Conservation (phyloP, 2,797 vertebrate genomes). For the Muraenolepis orangiensis region DNA sequence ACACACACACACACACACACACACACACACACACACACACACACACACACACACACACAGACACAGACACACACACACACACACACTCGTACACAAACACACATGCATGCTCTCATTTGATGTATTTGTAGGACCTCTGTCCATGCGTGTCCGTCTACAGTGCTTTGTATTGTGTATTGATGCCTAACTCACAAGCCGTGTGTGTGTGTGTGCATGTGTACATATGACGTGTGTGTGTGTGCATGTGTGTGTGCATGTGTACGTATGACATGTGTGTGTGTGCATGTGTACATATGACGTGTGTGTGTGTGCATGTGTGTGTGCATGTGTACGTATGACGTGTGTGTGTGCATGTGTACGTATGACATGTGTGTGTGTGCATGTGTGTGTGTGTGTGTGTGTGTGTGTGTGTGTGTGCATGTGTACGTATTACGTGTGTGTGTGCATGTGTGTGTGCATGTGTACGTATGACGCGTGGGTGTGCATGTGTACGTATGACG, state of each 20-base stretch:
- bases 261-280: too few relatives aligned
- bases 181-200: too few relatives aligned
- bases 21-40: neutral
- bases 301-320: constrained; percentile 12
- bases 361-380: constrained; percentile 4
- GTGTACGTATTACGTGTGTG: too few relatives aligned
- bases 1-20: neutral
- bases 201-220: too few relatives aligned
- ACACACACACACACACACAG: too few relatives aligned
- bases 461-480: constrained; percentile 1
- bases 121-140: neutral
- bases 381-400: constrained; percentile 48
- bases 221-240: too few relatives aligned
- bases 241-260: too few relatives aligned
- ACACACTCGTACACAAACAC: neutral
- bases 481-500: neutral
- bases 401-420: too few relatives aligned
- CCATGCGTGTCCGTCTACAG: constrained; percentile 1
- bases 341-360: constrained; percentile 2
- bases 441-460: constrained; percentile 38
- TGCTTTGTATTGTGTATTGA: too few relatives aligned
- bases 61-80: too few relatives aligned
- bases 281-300: too few relatives aligned
- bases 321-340: neutral
- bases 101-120: neutral